Percentiles rank a stretch among this genome's conserved stretches.
Conservation (phyloP, 2,888 invertebrate genomes). For the Allolobophora icterica region DNA sequence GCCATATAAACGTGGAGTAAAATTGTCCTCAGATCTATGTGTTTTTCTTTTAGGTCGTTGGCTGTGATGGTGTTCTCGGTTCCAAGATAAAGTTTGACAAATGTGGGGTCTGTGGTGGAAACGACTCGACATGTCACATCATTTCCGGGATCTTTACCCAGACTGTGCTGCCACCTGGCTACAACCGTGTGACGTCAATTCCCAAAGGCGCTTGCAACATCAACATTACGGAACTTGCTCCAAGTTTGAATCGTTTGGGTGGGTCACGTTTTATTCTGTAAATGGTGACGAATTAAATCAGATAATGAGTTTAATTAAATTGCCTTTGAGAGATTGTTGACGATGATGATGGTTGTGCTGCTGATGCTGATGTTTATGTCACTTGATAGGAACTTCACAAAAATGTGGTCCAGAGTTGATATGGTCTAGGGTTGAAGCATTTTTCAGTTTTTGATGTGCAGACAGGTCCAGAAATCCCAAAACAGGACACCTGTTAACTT, state of each 20-base stretch:
- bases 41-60: slow-evolving; percentile 70
- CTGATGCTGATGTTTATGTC: slow-evolving; percentile 31
- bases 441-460: neutral
- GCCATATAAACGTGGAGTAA: neutral
- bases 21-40: neutral
- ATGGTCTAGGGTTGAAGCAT: too few species aligned
- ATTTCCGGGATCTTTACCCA: slow-evolving; percentile 49
- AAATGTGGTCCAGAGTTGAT: too few species aligned
- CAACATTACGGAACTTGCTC: slow-evolving; percentile 71
- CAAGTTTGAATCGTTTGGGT: slow-evolving; percentile 22
- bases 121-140: slow-evolving; percentile 75
- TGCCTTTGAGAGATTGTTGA: slow-evolving; percentile 7
- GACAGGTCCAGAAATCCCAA: neutral
- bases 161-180: slow-evolving; percentile 52
- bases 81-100: slow-evolving; percentile 77
- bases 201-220: slow-evolving; percentile 76
- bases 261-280: neutral
- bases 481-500: neutral
- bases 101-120: slow-evolving; percentile 86
- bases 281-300: neutral
- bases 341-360: slow-evolving; percentile 37
- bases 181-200: slow-evolving; percentile 70
- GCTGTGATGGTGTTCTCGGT: slow-evolving; percentile 82
- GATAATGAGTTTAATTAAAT: neutral
- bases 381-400: neutral